Evolutionary conservation across 2,797 vertebrate genomes (phyloP), one percentile per base, ranked within the genome.

Genomic region (Ibycter americanus): DNA sequence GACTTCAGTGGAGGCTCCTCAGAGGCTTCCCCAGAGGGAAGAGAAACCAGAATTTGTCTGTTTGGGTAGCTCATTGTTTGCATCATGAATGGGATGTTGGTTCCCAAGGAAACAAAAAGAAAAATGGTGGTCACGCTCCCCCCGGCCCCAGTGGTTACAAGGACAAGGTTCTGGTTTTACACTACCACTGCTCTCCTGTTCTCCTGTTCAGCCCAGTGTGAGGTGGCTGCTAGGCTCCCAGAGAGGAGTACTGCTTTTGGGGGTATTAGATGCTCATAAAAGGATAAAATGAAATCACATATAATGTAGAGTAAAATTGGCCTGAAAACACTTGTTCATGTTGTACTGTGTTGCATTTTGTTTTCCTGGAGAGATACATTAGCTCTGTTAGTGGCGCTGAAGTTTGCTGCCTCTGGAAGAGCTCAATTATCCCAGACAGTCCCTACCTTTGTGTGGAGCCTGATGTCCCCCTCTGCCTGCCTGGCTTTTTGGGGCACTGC

Each of bases 61-160:
- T 77, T 82, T 83, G 34, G 29, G 44, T 68, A n/a, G 40, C 11
- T 51, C 14, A 6, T 40, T 44, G 16, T 87, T 91, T 58, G 42
- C 19, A 14, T 66, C 19, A 11, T 0, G 1, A 18, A 12, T 22
- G 36, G 67, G 70, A 25, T 49, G 36, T 23, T 70, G 22, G 36
- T 79, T 94, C 73, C 71, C 47, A 83, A 82, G 63, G 63, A 72
- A 89, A 72, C 42, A 44, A 59, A 83, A 49, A 47, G 47, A 44
- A 91, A 91, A 38, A 56, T 12, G 3, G 22, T 89, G 51, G 38
- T 32, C 26, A 76, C 31, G n/a, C n/a, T n/a, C n/a, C n/a, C n/a
- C n/a, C n/a, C n/a, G n/a, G n/a, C n/a, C n/a, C n/a, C n/a, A n/a
- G n/a, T n/a, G 62, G 42, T 76, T 67, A 4, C 46, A 62, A 49